A percentile compares a stretch with the other conserved stretches of the same genome.
phyloP scores from a whole-genome alignment of 2,113 vertebrate genomes.

The Regulus satrapa region DNA sequence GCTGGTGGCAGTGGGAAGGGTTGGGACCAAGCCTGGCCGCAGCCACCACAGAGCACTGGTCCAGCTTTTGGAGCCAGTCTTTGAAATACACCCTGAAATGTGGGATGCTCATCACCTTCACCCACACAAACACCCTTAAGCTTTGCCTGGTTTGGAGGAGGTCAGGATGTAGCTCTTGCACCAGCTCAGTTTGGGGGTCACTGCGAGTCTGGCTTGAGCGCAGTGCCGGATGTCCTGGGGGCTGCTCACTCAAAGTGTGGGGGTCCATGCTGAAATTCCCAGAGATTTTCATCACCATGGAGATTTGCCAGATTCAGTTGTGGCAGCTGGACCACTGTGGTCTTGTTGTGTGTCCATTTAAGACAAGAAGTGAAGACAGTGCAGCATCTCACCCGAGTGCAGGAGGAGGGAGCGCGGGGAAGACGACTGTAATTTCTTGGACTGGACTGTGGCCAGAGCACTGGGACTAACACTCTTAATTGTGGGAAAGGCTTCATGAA shows the following conservation, averaged over 20 bases:
- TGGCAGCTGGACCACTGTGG: fast-evolving
- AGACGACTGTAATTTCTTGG: background rate
- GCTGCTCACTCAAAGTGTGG: background rate
- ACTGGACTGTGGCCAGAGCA: slow-evolving; percentile 16
- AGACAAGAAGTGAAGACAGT: background rate
- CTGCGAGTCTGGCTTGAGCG: background rate
- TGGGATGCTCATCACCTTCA: background rate
- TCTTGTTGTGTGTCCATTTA: background rate
- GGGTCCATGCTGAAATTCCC: background rate
- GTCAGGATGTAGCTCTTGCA: background rate
- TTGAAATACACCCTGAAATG: background rate
- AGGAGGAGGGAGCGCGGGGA: background rate
- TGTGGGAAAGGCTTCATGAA: slow-evolving; percentile 63
- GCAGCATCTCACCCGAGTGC: background rate
- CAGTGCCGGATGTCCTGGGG: fast-evolving
- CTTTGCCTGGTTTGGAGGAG: background rate
- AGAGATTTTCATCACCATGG: background rate
- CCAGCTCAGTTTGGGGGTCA: background rate
- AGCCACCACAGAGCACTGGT: background rate
- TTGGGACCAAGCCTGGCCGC: background rate
- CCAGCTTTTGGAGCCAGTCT: background rate
- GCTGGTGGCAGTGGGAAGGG: background rate
- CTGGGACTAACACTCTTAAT: slow-evolving; percentile 43
- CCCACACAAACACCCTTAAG: background rate
- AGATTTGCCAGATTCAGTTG: background rate